A percentile compares a stretch with the other conserved stretches of the same genome.
Conservation (phyloP, 1,140 invertebrate species). For the Cotesia vestalis region DNA sequence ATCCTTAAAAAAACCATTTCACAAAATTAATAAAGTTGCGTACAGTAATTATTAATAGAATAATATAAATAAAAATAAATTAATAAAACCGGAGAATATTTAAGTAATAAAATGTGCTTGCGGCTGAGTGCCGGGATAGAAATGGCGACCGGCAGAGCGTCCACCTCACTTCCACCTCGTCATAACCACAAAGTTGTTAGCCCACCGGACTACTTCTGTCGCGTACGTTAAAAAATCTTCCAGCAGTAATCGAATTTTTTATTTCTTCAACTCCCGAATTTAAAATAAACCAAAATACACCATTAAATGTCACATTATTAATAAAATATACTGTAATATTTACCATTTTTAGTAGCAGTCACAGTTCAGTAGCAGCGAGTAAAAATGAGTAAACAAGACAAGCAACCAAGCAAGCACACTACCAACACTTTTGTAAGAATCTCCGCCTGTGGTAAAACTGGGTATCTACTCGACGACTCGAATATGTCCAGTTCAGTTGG, state of each 20-base stretch:
- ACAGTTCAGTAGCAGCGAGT: slow-evolving; percentile 35
- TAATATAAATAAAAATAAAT: neutral
- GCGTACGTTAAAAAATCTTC: neutral
- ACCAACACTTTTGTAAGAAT: slow-evolving; percentile 53
- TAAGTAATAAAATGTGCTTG: slow-evolving; percentile 23
- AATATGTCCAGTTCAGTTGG: slow-evolving; percentile 49
- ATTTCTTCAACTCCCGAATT: neutral
- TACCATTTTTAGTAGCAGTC: slow-evolving; percentile 53
- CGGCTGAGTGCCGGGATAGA: slow-evolving; percentile 49
- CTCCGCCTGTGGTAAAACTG: slow-evolving; percentile 51
- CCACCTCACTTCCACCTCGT: slow-evolving; percentile 42
- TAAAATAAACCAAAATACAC: neutral
- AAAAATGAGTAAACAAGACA: slow-evolving; percentile 51
- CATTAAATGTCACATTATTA: slow-evolving; percentile 2
- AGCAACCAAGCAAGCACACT: slow-evolving; percentile 41
- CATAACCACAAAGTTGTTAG: slow-evolving; percentile 51
- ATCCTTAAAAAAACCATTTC: neutral
- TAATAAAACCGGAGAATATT: neutral
- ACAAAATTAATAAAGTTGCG: neutral
- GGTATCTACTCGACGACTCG: slow-evolving; percentile 33
- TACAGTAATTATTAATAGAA: neutral
- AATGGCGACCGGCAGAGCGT: slow-evolving; percentile 63
- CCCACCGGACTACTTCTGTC: slow-evolving; percentile 10
- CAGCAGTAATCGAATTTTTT: neutral
- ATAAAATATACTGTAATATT: slow-evolving; percentile 40